These are phyloP conservation scores for Galleria mellonella DNA, from an alignment of 1,140 invertebrate species.

Conservation along the genomic window DNA sequence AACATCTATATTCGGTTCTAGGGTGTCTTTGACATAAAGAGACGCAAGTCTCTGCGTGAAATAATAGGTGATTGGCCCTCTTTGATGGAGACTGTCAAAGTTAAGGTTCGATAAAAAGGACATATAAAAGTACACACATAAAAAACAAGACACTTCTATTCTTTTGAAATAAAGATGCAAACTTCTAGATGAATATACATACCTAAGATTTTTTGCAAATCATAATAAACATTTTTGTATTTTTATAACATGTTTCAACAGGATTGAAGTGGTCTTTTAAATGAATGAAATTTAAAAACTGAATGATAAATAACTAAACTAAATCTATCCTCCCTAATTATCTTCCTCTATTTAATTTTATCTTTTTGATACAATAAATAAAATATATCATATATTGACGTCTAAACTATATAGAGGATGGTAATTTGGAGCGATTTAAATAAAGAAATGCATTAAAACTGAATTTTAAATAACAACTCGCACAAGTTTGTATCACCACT, in stretches of 20 bases:
- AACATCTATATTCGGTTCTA: slow-evolving; percentile 65
- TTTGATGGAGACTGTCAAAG: slow-evolving; percentile 76
- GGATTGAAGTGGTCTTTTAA: slow-evolving; percentile 43
- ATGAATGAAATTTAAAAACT: slow-evolving; percentile 44
- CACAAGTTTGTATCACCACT: slow-evolving; percentile 64
- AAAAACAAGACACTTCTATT: slow-evolving; percentile 28
- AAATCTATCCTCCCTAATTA: slow-evolving; percentile 41
- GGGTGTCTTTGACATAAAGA: slow-evolving; percentile 79
- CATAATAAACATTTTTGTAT: too few relatives aligned
- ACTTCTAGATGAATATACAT: too few relatives aligned
- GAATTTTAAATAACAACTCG: slow-evolving; percentile 54
- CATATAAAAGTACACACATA: slow-evolving; percentile 43
- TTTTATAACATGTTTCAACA: slow-evolving; percentile 25
- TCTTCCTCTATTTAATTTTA: slow-evolving; percentile 19
- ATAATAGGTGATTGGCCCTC: slow-evolving; percentile 79
- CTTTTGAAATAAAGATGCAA: slow-evolving; percentile 30
- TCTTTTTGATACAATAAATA: not conserved
- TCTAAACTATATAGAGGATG: slow-evolving; percentile 15
- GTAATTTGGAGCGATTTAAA: slow-evolving; percentile 44
- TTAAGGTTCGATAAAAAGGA: slow-evolving; percentile 77
- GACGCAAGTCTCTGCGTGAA: slow-evolving; percentile 78
- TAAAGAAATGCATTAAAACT: slow-evolving; percentile 48
- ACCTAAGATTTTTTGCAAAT: not conserved
- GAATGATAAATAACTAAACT: slow-evolving; percentile 42
- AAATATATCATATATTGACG: not conserved